phyloP scores from a whole-genome alignment of 2,113 vertebrate species.

The Bubalus kerabau region DNA sequence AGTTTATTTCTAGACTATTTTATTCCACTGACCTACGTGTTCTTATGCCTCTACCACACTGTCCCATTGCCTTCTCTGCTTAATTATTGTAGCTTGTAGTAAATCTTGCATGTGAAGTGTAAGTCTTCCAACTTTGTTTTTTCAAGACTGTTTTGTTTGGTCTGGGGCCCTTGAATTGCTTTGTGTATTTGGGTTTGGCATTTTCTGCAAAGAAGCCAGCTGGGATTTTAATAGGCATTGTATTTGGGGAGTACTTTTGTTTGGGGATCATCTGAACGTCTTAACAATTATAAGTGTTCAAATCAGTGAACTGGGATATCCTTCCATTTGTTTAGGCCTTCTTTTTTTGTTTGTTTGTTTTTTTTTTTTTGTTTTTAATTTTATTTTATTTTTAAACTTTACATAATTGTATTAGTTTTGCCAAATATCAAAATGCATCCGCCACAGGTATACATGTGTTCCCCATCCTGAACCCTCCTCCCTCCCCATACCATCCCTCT shows the following conservation, averaged over 20 bases:
- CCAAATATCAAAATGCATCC: too few relatives aligned
- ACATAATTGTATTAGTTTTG: too few relatives aligned
- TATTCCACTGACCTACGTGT: not conserved
- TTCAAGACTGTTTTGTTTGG: not conserved
- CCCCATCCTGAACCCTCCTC: too few relatives aligned
- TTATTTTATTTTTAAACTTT: too few relatives aligned
- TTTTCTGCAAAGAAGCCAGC: not conserved
- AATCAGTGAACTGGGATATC: not conserved
- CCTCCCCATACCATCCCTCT: too few relatives aligned
- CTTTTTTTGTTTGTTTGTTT: not conserved
- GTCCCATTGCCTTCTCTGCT: not conserved
- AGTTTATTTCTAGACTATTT: not conserved
- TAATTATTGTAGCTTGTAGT: not conserved
- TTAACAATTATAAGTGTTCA: not conserved
- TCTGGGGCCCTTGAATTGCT: not conserved
- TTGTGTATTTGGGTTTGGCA: not conserved
- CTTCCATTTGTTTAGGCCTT: not conserved
- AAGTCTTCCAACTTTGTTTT: not conserved
- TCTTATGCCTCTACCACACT: not conserved
- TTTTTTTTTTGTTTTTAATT: too few relatives aligned
- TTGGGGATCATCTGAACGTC: not conserved
- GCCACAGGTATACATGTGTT: too few relatives aligned
- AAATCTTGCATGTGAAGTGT: not conserved
- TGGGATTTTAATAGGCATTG: not conserved
- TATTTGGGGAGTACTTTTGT: not conserved